A percentile compares a stretch with the other conserved stretches of the same genome.
Conservation (phyloP, 2,797 vertebrate genomes). For the Coilia nasus region DNA sequence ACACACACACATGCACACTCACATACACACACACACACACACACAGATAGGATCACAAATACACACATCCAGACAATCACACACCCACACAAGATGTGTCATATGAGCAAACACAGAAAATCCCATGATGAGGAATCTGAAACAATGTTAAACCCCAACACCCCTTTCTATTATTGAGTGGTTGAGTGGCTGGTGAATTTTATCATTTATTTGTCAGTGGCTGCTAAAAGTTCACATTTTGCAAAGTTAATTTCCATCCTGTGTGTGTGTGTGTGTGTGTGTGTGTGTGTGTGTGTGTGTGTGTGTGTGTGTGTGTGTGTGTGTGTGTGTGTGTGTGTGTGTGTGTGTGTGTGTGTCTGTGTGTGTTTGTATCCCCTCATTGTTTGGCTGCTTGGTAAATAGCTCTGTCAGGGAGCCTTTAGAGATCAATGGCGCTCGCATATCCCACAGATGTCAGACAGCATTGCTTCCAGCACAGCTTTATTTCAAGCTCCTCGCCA, state of each 20-base stretch:
- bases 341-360: background rate
- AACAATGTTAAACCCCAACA: background rate
- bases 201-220: no score
- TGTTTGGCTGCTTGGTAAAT: background rate
- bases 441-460: background rate
- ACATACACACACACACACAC: background rate
- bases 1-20: background rate
- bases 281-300: background rate
- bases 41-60: background rate
- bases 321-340: background rate
- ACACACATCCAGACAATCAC: background rate
- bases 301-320: background rate
- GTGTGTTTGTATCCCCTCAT: background rate
- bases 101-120: background rate
- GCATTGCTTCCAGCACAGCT: background rate
- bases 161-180: no score
- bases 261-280: background rate
- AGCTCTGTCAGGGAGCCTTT: background rate
- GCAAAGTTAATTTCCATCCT: no score
- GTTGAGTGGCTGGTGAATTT: no score
- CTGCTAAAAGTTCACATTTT: no score
- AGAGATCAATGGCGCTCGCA: background rate
- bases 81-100: background rate
- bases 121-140: background rate
- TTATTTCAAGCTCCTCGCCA: background rate